Evolutionary conservation across 2,797 vertebrate genomes (phyloP).

Genomic region (Scarus forsteni): DNA sequence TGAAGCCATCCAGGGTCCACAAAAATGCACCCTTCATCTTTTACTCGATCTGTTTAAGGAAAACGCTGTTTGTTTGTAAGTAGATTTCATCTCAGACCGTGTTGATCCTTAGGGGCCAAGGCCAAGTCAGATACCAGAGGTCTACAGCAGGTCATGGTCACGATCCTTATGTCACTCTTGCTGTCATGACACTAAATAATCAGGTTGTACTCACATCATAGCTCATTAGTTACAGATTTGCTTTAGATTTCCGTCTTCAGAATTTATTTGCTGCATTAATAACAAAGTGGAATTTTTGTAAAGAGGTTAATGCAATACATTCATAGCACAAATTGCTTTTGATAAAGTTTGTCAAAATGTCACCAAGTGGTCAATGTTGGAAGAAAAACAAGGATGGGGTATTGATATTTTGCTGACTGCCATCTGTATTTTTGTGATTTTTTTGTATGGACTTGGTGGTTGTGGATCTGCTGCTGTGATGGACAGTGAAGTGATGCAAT

Average conservation of each 20-base stretch:
- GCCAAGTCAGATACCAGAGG: conserved; percentile 28
- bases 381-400: conserved; percentile 69
- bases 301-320: conserved; percentile 40
- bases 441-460: conserved; percentile 50
- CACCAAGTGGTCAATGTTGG: conserved; percentile 43
- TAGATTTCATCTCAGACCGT: conserved; percentile 6
- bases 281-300: conserved; percentile 54
- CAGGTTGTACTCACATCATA: conserved; percentile 32
- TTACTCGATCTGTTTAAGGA: conserved; percentile 7
- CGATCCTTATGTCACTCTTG: conserved; percentile 3
- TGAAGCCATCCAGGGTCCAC: conserved; percentile 10
- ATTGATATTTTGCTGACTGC: conserved; percentile 64
- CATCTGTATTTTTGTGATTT: conserved; percentile 65
- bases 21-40: conserved; percentile 14
- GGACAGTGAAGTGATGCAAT: conserved; percentile 62
- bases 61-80: conserved; percentile 10
- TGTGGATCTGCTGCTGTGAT: conserved; percentile 73
- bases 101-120: conserved; percentile 27
- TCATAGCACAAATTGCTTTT: conserved; percentile 58
- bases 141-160: conserved; percentile 10
- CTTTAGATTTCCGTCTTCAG: conserved; percentile 29
- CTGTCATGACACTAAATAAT: conserved; percentile 47
- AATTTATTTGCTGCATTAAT: conserved; percentile 55
- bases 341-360: conserved; percentile 55
- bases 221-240: conserved; percentile 11